Conservation (phyloP, 2,888 invertebrate genomes). For the Calameuta filiformis region DNA sequence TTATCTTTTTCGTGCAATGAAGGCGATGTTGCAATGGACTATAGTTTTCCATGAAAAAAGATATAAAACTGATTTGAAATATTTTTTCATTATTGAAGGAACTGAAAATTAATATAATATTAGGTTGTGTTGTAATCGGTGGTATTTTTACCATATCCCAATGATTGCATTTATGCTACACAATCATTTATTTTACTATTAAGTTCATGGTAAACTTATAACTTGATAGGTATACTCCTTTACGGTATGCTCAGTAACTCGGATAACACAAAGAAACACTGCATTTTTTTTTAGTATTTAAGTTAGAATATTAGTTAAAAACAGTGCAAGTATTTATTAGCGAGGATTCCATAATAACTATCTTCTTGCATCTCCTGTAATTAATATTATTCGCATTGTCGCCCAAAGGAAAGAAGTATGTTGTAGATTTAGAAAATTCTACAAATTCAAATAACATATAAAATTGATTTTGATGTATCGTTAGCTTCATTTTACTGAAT, state of each 20-base stretch:
- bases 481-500: neutral
- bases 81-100: neutral
- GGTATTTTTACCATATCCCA: neutral
- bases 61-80: neutral
- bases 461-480: neutral
- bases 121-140: neutral
- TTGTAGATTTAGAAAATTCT: slow-evolving; percentile 6
- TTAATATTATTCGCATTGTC: neutral
- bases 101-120: neutral
- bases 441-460: neutral
- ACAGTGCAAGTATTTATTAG: neutral
- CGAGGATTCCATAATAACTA: neutral
- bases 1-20: neutral
- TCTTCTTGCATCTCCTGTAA: neutral
- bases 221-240: neutral
- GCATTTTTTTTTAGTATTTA: neutral
- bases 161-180: neutral
- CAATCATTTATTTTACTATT: slow-evolving; percentile 10
- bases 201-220: slow-evolving; percentile 29
- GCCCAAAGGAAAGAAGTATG: neutral
- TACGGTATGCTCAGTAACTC: neutral
- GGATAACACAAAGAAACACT: neutral
- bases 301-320: neutral
- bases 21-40: neutral
- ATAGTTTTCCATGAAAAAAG: neutral